Percentiles rank a stretch among this genome's conserved stretches.
These are phyloP conservation scores for Dyspetes luteomarginatus DNA, from an alignment of 2,888 invertebrate genomes.

Conservation along the genomic window DNA sequence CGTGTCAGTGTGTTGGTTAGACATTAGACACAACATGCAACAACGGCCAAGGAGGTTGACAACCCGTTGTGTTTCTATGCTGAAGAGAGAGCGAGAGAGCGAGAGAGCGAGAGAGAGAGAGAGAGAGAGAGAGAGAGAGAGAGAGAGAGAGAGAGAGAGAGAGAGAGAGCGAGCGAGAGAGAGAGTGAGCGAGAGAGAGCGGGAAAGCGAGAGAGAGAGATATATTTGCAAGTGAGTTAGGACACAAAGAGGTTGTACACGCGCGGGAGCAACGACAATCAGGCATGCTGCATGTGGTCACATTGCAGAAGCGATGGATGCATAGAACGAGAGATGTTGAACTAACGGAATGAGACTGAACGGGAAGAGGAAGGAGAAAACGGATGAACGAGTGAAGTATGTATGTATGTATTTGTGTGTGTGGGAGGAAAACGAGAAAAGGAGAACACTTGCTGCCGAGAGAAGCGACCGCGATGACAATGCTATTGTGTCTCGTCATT, in stretches of 20 bases:
- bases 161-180: background rate
- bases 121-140: slow-evolving; percentile 2
- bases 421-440: slow-evolving; percentile 39
- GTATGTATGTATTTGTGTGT: background rate
- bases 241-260: slow-evolving; percentile 52
- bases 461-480: slow-evolving; percentile 66
- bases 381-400: background rate
- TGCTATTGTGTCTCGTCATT: slow-evolving; percentile 66
- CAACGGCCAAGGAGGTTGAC: slow-evolving; percentile 41
- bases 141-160: background rate
- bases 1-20: slow-evolving; percentile 54
- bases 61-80: slow-evolving; percentile 42
- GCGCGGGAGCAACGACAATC: slow-evolving; percentile 59
- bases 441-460: slow-evolving; percentile 67
- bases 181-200: background rate
- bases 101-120: background rate
- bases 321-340: slow-evolving; percentile 53
- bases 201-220: no score
- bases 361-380: slow-evolving; percentile 7
- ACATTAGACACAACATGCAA: slow-evolving; percentile 7
- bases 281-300: slow-evolving; percentile 22
- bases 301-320: slow-evolving; percentile 34
- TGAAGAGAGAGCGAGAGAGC: background rate
- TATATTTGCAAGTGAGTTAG: slow-evolving; percentile 54
- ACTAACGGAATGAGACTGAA: slow-evolving; percentile 38